Percentiles rank a stretch among this genome's conserved stretches.
Evolutionary conservation across 2,888 invertebrate species (phyloP).

Genomic region (Pocota personata): DNA sequence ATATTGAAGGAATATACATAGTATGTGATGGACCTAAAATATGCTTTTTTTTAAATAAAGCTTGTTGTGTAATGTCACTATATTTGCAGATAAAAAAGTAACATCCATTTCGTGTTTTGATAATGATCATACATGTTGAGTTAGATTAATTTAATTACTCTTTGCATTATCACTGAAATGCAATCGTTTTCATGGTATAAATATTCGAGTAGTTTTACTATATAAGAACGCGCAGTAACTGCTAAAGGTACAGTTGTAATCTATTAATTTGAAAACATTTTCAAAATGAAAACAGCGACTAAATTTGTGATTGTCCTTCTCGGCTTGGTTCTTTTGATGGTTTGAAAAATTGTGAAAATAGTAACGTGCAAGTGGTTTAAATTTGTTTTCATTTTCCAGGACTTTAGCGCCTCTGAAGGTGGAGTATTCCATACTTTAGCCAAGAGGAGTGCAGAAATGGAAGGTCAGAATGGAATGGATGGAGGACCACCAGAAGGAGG

Average conservation of each 20-base stretch:
- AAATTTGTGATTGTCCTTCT: not conserved
- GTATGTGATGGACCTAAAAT: no score
- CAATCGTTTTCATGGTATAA: not conserved
- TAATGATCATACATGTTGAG: not conserved
- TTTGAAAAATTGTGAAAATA: not conserved
- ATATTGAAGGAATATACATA: no score
- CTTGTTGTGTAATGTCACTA: no score
- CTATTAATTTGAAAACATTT: not conserved
- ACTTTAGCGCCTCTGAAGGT: not conserved
- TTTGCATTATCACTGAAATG: not conserved
- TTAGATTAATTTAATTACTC: slow-evolving; percentile 5
- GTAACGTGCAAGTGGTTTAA: not conserved
- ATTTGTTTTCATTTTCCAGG: slow-evolving; percentile 1
- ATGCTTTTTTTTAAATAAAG: no score
- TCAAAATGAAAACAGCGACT: no score
- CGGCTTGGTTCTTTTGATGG: slow-evolving; percentile 38
- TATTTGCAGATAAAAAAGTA: no score
- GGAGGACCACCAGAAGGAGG: not conserved
- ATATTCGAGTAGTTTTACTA: not conserved
- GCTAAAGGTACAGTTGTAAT: no score
- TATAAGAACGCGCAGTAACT: not conserved
- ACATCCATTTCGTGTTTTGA: slow-evolving; percentile 7
- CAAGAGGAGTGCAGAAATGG: slow-evolving; percentile 15
- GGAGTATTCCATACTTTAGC: slow-evolving; percentile 12
- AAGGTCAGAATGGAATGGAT: not conserved